A percentile compares a stretch with the other conserved stretches of the same genome.
phyloP scores from a whole-genome alignment of 2,888 invertebrate genomes.

The Cotesia congregata region DNA sequence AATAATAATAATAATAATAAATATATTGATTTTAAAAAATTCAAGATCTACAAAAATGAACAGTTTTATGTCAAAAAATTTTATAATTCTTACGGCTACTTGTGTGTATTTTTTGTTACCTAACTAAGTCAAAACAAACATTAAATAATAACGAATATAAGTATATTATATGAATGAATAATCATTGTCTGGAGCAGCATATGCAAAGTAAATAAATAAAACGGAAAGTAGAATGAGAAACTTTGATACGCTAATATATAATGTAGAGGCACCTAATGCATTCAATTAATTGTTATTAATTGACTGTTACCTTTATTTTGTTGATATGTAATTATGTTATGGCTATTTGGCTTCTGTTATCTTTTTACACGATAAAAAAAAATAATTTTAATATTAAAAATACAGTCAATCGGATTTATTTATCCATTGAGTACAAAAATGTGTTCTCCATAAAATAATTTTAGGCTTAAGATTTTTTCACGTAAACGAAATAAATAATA shows the following conservation, averaged over 20 bases:
- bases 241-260: conserved; percentile 35
- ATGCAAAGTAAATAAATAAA: background rate
- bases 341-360: background rate
- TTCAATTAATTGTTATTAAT: background rate
- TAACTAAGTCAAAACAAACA: conserved; percentile 1
- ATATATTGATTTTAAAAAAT: conserved; percentile 6
- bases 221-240: conserved; percentile 17
- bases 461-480: conserved; percentile 40
- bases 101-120: conserved; percentile 15
- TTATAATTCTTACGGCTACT: background rate
- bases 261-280: conserved; percentile 26
- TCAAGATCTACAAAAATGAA: too few relatives aligned
- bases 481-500: conserved; percentile 28
- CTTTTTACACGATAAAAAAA: conserved; percentile 24
- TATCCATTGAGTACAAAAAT: conserved; percentile 30
- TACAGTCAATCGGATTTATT: conserved; percentile 34
- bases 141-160: background rate
- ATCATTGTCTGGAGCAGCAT: background rate
- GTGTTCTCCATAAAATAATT: conserved; percentile 34
- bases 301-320: background rate
- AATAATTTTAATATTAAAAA: conserved; percentile 26
- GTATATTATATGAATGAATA: background rate
- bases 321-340: background rate
- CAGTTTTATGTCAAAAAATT: background rate
- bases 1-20: conserved; percentile 24